Base-by-base conservation (phyloP, 2,888 invertebrate species). In the Marasmarcha lunaedactyla region DNA sequence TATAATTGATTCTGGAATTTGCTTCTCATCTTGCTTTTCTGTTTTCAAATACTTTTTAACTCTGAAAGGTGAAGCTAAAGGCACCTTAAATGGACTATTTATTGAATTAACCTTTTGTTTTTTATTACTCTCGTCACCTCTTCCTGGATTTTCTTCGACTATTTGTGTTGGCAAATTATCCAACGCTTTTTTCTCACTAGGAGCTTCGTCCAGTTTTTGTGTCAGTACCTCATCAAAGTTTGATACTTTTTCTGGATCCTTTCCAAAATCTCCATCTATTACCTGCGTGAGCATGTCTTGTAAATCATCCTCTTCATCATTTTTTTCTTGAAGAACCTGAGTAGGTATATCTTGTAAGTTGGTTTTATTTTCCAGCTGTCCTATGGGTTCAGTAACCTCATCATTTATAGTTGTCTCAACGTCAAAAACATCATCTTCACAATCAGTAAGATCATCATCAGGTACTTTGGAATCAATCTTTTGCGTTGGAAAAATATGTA, bases 11-110 rank as follows among this genome's bases (percentile, higher is more conserved):
- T 39, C 33, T 33, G 30, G 1, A 35, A 33, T 30, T 10, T 4
- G 30, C 4, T 4, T 30, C 4, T 11, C 10, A 34, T 34, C 13
- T 34, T 34, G 7, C 12, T 34, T 34, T 30, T 4, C 2, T 30
- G 30, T 30, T 11, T 52, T 10, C 48, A 40, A 12, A 48, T 45
- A n/a, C 4, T 13, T 63, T 57, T 50, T 64, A 72, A 46, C 51
- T 64, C 54, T 62, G 72, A 59, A 45, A n/a, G 66, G 55, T 10
- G 68, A 66, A 33, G 51, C 46, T 1, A 59, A 45, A 3, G 81
- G 79, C 26, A 73, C 48, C 63, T 79, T 81, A 53, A 81, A 81
- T 10, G 61, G 63, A 44, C 59, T 63, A 34, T 4, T 9, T 25
- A 6, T 55, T 46, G n/a, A 58, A 49, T n/a, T n/a, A n/a, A n/a